Evolutionary conservation across 23 tunicate genomes (phyloP).

Genomic region (Trididemnum miniatum): DNA sequence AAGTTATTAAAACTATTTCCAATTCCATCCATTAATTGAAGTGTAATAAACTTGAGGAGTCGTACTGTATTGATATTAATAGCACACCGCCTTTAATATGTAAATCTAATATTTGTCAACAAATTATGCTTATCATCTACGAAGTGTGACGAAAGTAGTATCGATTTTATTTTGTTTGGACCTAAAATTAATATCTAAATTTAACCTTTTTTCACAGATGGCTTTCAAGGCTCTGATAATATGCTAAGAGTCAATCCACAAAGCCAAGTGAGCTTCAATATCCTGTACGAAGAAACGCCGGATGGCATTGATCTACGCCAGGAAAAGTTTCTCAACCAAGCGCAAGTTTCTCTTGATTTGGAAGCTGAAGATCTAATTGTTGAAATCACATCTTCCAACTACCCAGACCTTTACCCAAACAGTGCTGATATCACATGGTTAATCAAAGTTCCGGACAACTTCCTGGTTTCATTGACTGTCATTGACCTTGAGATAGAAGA

Average conservation of each 20-base stretch:
- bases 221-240: background rate
- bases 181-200: no score
- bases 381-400: background rate
- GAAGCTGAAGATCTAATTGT: background rate
- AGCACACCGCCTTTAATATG: no score
- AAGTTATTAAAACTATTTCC: no score
- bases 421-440: background rate
- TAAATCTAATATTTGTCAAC: no score
- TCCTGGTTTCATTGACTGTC: background rate
- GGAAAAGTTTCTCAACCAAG: slow-evolving; percentile 4
- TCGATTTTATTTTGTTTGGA: no score
- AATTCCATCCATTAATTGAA: no score
- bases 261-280: background rate
- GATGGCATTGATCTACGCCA: background rate
- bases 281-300: background rate
- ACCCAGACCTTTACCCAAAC: slow-evolving; percentile 2
- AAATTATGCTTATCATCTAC: no score
- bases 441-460: background rate
- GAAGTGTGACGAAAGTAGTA: no score
- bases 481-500: background rate
- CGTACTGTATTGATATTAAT: no score
- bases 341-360: background rate
- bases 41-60: no score
- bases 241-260: background rate
- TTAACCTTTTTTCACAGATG: no score